Conservation (phyloP, 1,140 invertebrate genomes). For the Atopsyche davidsoni region DNA sequence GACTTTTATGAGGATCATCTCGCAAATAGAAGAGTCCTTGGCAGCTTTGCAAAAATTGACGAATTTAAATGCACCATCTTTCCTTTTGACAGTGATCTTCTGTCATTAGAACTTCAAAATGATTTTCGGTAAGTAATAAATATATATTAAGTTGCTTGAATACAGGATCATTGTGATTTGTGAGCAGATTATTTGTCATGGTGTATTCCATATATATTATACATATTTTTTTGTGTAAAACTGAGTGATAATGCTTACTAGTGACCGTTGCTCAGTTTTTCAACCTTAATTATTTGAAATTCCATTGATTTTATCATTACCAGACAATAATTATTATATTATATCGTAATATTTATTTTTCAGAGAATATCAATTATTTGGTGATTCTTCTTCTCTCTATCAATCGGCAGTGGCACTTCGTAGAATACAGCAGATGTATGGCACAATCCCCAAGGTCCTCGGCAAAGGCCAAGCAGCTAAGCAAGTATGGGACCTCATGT, state of each 20-base stretch:
- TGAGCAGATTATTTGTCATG: too few relatives aligned
- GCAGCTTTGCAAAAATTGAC: constrained; percentile 70
- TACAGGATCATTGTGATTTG: too few relatives aligned
- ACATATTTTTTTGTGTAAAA: too few relatives aligned
- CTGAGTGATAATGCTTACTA: too few relatives aligned
- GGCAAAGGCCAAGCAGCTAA: constrained; percentile 86
- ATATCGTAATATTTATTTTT: constrained; percentile 29
- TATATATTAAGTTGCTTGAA: too few relatives aligned
- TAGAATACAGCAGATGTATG: constrained; percentile 81
- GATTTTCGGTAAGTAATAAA: constrained; percentile 60
- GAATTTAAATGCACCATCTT: constrained; percentile 85
- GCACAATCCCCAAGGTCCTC: constrained; percentile 81
- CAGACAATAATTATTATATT: not conserved
- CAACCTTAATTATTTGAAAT: too few relatives aligned
- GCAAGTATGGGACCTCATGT: constrained; percentile 83
- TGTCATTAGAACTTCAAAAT: constrained; percentile 84
- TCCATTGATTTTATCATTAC: not conserved
- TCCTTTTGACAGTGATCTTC: constrained; percentile 86
- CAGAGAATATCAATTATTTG: constrained; percentile 78
- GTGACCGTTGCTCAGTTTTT: too few relatives aligned
- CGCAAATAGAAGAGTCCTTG: constrained; percentile 73
- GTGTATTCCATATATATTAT: too few relatives aligned
- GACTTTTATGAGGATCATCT: constrained; percentile 79
- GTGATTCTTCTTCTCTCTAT: constrained; percentile 82
- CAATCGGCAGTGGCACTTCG: constrained; percentile 84